These are phyloP conservation scores for Amblyopsis rosae DNA, from an alignment of 2,113 vertebrate genomes.

Conservation along the genomic window DNA sequence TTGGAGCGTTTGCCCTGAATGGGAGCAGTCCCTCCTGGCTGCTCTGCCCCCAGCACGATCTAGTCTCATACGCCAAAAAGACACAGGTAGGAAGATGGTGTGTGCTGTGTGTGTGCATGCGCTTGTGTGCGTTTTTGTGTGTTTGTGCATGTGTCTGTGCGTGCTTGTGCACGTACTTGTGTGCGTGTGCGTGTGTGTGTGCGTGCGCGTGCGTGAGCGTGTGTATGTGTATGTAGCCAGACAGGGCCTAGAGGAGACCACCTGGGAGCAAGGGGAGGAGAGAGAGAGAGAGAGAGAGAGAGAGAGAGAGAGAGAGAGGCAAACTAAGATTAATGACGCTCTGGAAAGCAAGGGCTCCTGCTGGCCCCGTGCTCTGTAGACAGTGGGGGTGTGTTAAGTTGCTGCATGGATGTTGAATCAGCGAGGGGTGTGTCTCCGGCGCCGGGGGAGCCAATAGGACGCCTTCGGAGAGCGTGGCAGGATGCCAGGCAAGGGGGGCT, in stretches of 20 bases:
- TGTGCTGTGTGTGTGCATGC: not conserved
- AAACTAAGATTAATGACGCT: slow-evolving; percentile 77
- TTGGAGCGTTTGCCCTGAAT: no score
- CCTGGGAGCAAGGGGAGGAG: slow-evolving; percentile 50
- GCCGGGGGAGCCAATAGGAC: slow-evolving; percentile 8
- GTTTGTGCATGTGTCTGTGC: not conserved
- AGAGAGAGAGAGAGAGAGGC: not conserved
- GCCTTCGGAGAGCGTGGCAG: slow-evolving; percentile 56
- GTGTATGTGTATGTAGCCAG: not conserved
- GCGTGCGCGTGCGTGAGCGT: not conserved
- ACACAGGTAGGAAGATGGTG: not conserved
- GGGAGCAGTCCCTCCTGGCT: no score
- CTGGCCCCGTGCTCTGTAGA: slow-evolving; percentile 62
- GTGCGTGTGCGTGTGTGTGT: slow-evolving; percentile 5
- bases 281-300: not conserved
- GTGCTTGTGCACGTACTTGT: not conserved
- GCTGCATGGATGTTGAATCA: slow-evolving; percentile 54
- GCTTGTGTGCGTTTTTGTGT: not conserved
- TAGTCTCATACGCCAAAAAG: no score
- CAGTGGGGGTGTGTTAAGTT: slow-evolving; percentile 59
- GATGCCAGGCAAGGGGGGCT: slow-evolving; percentile 14
- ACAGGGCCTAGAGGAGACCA: slow-evolving; percentile 65
- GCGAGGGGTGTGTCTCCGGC: slow-evolving; percentile 45
- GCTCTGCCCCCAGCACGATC: no score
- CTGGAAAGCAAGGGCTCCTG: slow-evolving; percentile 64